Evolutionary conservation across 2,888 invertebrate species (phyloP).

Genomic region (Tenthredo scrophulariae): DNA sequence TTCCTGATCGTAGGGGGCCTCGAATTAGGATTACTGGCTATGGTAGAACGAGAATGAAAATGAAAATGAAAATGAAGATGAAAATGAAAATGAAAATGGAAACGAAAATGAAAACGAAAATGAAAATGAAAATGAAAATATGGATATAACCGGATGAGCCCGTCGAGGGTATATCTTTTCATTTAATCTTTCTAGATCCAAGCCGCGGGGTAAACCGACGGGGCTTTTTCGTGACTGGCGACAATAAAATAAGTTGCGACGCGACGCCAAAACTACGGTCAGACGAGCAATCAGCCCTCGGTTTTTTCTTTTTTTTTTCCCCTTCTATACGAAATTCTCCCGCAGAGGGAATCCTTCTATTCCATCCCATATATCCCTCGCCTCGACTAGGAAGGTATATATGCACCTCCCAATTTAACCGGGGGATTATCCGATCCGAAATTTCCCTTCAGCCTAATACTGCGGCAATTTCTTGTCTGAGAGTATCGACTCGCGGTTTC

Average conservation of each 20-base stretch:
- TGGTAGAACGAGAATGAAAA: neutral
- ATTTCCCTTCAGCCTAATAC: constrained; percentile 35
- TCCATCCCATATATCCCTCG: neutral
- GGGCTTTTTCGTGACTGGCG: constrained; percentile 26
- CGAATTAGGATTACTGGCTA: constrained; percentile 12
- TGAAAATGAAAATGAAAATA: constrained; percentile 27
- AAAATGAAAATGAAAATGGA: neutral
- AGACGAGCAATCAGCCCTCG: constrained; percentile 15
- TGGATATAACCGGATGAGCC: constrained; percentile 18
- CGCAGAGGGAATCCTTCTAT: constrained; percentile 5
- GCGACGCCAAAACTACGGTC: constrained; percentile 23
- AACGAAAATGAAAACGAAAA: neutral
- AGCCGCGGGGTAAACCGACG: neutral
- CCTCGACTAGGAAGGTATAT: neutral
- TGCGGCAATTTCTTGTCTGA: constrained; percentile 38
- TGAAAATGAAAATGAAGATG: neutral
- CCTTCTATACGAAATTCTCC: neutral
- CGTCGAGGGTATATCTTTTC: constrained; percentile 21
- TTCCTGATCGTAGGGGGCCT: constrained; percentile 6
- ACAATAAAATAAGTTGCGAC: constrained; percentile 37
- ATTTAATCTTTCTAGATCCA: constrained; percentile 19
- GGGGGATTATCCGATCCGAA: constrained; percentile 36
- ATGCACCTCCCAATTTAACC: constrained; percentile 36
- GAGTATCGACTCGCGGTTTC: constrained; percentile 43
- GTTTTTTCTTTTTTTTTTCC: neutral